Base-by-base conservation (phyloP, 2,888 invertebrate species). In the Apodemia hepburni region DNA sequence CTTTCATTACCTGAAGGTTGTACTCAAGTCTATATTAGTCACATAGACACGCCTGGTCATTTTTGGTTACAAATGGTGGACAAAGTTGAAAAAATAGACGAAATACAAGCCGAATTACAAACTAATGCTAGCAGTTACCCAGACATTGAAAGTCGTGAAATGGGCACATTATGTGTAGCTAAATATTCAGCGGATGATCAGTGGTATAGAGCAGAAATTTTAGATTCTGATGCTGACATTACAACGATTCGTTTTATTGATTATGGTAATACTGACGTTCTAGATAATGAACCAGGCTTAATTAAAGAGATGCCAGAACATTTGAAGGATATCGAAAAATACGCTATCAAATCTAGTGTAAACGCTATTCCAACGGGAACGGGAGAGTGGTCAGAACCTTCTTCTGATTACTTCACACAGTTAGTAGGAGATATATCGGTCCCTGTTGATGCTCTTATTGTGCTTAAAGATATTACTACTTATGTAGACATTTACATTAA, bases 181-280 rank as follows among this genome's bases (percentile, higher is more conserved):
- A 94, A 95, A 74, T 98, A 97, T 80, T 93, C 95, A 0, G 95
- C 94, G 1, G 97, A 98, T 77, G 95, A 95, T 51, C 93, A 94
- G 68, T 99, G 99, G 98, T 99, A 99, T 81, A 93, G 99, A 64
- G 98, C 98, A 0, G 95, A 95, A 76, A 95, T 99, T 9, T 93
- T 98, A 51, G 97, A 97, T 77, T 93, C 95, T 0, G 95, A 95
- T 68, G 92, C 93, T 7, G 96, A 96, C 68, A 94, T 96, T 49
- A 96, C 94, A 11, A 96, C 95, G 0, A 94, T 96, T 0, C 93
- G 95, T 42, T 96, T 96, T 72, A 93, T 96, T 15, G 97, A 97
- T 77, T 96, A 94, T 72, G 96, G 96, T 11, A 96, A 96, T 74
- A 96, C 96, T 0, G 96, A 96, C 71, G 94, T 95, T 0, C 88